Percentiles rank a stretch among this genome's conserved stretches.
Conservation (phyloP, 2,797 vertebrate species). For the Sciaenops ocellatus region DNA sequence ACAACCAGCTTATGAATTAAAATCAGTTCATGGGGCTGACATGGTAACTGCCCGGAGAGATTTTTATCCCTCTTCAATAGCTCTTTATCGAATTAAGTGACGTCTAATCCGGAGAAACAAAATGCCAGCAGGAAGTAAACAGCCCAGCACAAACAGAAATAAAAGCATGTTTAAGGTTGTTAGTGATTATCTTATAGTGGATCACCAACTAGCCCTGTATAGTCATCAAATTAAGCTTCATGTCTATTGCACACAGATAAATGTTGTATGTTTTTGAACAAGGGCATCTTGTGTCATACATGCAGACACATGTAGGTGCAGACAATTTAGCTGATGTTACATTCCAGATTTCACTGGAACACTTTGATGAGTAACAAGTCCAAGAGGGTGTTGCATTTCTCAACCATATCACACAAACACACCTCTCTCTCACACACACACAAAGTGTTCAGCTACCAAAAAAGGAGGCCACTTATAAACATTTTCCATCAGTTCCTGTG, state of each 20-base stretch:
- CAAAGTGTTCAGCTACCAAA: constrained; percentile 34
- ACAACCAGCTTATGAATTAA: not conserved
- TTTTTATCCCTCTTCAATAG: not conserved
- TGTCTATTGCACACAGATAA: not conserved
- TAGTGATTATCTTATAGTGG: too few relatives aligned
- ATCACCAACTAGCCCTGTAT: too few relatives aligned
- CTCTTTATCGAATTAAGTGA: not conserved
- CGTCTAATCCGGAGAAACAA: not conserved
- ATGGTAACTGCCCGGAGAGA: too few relatives aligned
- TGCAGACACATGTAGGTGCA: too few relatives aligned
- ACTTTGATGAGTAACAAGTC: not conserved
- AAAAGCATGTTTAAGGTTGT: not conserved
- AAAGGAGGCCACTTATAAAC: constrained; percentile 34
- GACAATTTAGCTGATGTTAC: not conserved
- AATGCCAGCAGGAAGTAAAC: not conserved
- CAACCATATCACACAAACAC: not conserved
- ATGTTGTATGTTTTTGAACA: not conserved
- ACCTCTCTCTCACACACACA: not conserved
- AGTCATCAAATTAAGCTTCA: too few relatives aligned
- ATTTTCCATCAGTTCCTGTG: constrained; percentile 2
- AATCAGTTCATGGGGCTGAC: not conserved
- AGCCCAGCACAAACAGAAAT: too few relatives aligned
- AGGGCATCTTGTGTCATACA: too few relatives aligned
- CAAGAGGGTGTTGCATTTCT: not conserved
- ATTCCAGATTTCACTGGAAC: not conserved